phyloP scores from a whole-genome alignment of 2,113 vertebrate species.

The Stigmatopora argus region DNA sequence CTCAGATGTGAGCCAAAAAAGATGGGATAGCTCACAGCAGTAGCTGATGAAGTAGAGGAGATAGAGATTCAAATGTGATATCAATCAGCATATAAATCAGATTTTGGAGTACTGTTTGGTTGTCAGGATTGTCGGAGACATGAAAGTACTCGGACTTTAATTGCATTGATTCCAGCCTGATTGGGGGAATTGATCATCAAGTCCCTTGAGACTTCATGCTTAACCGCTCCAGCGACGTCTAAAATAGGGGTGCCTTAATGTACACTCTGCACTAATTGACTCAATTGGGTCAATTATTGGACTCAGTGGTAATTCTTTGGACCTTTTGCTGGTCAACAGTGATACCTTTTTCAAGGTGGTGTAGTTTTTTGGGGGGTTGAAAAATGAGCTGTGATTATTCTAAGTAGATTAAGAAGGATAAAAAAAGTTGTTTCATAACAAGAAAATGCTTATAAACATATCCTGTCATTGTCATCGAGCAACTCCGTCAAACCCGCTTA shows the following conservation, averaged over 20 bases:
- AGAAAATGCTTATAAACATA: too few species aligned
- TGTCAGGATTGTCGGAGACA: slow-evolving; percentile 52
- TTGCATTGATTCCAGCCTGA: slow-evolving; percentile 49
- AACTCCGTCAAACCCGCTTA: too few species aligned
- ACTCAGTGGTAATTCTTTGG: not conserved
- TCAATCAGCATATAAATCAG: slow-evolving; percentile 44
- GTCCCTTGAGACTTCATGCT: slow-evolving; percentile 39
- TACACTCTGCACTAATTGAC: not conserved
- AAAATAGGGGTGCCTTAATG: slow-evolving; percentile 1
- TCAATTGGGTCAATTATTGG: not conserved
- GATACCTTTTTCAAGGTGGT: not conserved
- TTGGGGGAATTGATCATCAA: slow-evolving; percentile 38
- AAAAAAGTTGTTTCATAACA: too few species aligned
- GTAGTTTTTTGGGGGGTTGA: not conserved
- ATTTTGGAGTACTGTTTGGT: slow-evolving; percentile 44
- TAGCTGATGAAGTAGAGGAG: slow-evolving; percentile 41
- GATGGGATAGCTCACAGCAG: slow-evolving; percentile 42
- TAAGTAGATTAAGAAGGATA: too few species aligned
- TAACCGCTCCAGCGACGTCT: slow-evolving; percentile 19
- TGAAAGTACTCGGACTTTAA: slow-evolving; percentile 50
- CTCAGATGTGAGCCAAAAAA: slow-evolving; percentile 42
- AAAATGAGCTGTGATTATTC: not conserved
- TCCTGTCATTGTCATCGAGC: too few species aligned
- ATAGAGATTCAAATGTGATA: slow-evolving; percentile 46
- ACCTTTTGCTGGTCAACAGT: not conserved